Base-by-base conservation (phyloP, 1,140 invertebrate species). In the Ephestia elutella region DNA sequence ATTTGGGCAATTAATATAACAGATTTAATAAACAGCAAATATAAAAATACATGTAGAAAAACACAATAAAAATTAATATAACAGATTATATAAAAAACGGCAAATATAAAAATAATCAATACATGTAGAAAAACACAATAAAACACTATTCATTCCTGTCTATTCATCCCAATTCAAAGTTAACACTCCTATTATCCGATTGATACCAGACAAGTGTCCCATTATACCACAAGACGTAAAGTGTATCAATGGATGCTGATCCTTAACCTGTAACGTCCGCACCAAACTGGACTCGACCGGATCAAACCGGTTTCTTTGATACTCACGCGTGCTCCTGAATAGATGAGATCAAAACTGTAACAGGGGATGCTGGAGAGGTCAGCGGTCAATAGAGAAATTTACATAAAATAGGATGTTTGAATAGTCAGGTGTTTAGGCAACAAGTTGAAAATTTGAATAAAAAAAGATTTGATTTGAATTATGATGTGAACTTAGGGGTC, bases 171-270 rank as follows among this genome's bases (percentile, higher is more conserved):
- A 25, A 25, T 25, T 25, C 21, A 25, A 25, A 25, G 10, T 21
- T 54, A 53, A 21, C n/a, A 13, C 32, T 15, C n/a, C 53, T 30
- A 28, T 30, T 25, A 53, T 20, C 13, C 17, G 10, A 35, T 35
- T 35, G 32, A 35, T 35, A 25, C 53, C 53, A 54, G 53, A 15
- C 25, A 35, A 15, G 28, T n/a, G 53, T 25, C 21, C 21, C 7
- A 25, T 25, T n/a, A 28, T 54, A 21, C 20, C 28, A 63, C 54
- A 71, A 80, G 75, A 76, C 74, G 68, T 70, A 75, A 80, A 69
- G 49, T 78, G 55, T 73, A 74, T 66, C 75, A 72, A 25, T 62
- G 62, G 71, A 75, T 66, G 61, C 59, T 70, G 56, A 54, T 48
- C 59, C 44, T 8, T 51, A 35, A 35, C 32, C 32, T 35, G 32